Conservation (phyloP, 2,888 invertebrate genomes). For the Trachelus iudaicus region DNA sequence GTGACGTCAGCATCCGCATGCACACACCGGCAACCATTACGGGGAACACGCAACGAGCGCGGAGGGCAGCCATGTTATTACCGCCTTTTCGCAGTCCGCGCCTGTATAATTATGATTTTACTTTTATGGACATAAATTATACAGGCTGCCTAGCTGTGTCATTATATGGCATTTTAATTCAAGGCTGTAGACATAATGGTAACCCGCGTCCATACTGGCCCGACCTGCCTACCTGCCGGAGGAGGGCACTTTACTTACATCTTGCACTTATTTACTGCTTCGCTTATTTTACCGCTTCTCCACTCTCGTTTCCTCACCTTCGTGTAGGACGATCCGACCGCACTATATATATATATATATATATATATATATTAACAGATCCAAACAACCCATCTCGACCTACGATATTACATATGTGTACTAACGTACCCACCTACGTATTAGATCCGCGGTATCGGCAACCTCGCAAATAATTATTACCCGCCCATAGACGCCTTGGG, state of each 20-base stretch:
- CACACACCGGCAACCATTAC: constrained; percentile 28
- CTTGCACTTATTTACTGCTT: constrained; percentile 16
- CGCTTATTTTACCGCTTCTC: constrained; percentile 20
- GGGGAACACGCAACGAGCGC: constrained; percentile 40
- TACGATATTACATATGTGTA: not conserved
- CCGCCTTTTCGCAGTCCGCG: constrained; percentile 60
- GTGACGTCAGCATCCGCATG: constrained; percentile 15
- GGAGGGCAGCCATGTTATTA: constrained; percentile 56
- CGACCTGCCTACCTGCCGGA: constrained; percentile 48
- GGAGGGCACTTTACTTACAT: constrained; percentile 21
- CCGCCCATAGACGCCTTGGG: not conserved
- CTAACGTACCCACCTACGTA: not conserved
- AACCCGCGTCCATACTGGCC: constrained; percentile 39
- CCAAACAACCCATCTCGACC: not conserved
- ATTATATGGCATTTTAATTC: constrained; percentile 65
- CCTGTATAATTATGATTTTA: constrained; percentile 65
- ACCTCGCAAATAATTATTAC: not conserved
- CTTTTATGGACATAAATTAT: constrained; percentile 65
- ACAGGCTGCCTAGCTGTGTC: constrained; percentile 60
- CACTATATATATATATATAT: too few species aligned
- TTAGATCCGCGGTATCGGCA: not conserved
- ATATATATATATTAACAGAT: not conserved
- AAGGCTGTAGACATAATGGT: constrained; percentile 63
- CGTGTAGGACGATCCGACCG: not conserved
- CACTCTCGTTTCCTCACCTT: constrained; percentile 18